A percentile compares a stretch with the other conserved stretches of the same genome.
Evolutionary conservation across 2,797 vertebrate species (phyloP).

Genomic region (Poecilia gillii): DNA sequence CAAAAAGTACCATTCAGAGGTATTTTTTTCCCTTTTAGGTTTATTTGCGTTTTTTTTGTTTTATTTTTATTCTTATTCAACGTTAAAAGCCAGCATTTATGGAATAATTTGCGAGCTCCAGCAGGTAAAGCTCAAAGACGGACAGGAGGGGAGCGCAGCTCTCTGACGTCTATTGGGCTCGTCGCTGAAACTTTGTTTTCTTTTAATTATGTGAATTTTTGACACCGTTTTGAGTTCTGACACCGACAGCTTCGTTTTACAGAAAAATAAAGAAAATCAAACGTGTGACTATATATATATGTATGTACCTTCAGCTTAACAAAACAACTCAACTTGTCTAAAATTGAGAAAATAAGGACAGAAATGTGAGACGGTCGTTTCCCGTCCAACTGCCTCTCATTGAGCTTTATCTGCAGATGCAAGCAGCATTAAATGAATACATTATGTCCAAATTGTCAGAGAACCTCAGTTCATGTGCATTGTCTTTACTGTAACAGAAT

Average conservation of each 20-base stretch:
- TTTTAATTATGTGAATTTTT: background rate
- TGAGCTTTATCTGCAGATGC: slow-evolving; percentile 45
- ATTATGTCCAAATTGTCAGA: slow-evolving; percentile 42
- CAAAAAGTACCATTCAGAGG: slow-evolving; percentile 50
- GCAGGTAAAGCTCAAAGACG: slow-evolving; percentile 43
- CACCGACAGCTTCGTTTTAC: slow-evolving; percentile 7
- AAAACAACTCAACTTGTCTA: background rate
- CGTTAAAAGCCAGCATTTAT: slow-evolving; percentile 49
- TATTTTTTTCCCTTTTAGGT: slow-evolving; percentile 6
- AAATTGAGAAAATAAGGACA: background rate
- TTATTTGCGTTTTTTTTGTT: background rate
- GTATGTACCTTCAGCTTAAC: background rate
- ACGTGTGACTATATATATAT: background rate
- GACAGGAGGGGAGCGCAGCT: slow-evolving; percentile 33
- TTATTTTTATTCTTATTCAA: slow-evolving; percentile 46
- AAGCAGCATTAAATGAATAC: slow-evolving; percentile 25
- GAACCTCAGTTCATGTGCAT: slow-evolving; percentile 42
- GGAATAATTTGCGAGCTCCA: slow-evolving; percentile 44
- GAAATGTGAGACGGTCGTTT: slow-evolving; percentile 3
- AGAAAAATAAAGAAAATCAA: slow-evolving; percentile 10
- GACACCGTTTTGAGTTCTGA: background rate
- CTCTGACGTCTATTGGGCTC: slow-evolving; percentile 9
- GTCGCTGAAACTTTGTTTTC: background rate
- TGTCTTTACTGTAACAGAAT: slow-evolving; percentile 40
- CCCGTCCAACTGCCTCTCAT: slow-evolving; percentile 17